Evolutionary conservation across 2,113 vertebrate species (phyloP).

Genomic region (Nycticryphes semicollaris): DNA sequence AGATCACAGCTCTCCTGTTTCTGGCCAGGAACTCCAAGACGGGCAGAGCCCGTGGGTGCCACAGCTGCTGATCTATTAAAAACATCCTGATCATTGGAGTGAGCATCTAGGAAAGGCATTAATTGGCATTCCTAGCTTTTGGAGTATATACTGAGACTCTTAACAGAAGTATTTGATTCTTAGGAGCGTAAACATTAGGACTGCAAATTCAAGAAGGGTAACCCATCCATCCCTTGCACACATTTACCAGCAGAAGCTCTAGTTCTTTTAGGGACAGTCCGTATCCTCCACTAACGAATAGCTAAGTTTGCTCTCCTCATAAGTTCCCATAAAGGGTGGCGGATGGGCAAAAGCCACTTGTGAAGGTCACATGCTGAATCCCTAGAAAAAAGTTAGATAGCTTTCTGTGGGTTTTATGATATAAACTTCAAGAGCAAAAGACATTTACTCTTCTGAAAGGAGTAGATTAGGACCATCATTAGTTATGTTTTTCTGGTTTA

Average conservation of each 20-base stretch:
- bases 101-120: background rate
- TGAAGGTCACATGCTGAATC: background rate
- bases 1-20: background rate
- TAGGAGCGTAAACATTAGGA: background rate
- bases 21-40: background rate
- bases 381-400: background rate
- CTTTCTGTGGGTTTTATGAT: conserved; percentile 33
- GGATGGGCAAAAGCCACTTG: background rate
- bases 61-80: background rate
- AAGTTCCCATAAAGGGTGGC: conserved; percentile 42
- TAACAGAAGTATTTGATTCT: background rate
- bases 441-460: conserved; percentile 28
- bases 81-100: background rate
- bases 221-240: background rate
- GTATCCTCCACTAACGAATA: conserved; percentile 6
- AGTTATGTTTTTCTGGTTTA: conserved; percentile 26
- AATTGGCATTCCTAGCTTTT: background rate
- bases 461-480: background rate
- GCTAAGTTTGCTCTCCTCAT: conserved; percentile 33
- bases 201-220: background rate
- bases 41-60: background rate
- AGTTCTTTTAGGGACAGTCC: background rate
- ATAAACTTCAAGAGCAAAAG: conserved; percentile 26
- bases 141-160: background rate
- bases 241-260: background rate